Evolutionary conservation across 1,140 invertebrate genomes (phyloP).

Genomic region (Drosophila kurseongensis): DNA sequence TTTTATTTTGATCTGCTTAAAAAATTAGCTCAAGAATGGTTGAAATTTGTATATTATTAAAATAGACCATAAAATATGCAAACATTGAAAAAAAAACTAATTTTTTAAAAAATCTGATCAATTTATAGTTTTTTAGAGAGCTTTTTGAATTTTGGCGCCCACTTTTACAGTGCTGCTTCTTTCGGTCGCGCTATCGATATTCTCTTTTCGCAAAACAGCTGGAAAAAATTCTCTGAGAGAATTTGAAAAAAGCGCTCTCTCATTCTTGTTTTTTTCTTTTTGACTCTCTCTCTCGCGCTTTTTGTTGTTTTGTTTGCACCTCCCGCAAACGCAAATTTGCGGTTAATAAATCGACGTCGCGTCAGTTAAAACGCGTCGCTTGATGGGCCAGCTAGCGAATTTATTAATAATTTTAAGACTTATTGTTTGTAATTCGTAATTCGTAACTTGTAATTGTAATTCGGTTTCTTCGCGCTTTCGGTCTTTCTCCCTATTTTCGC

Average conservation of each 20-base stretch:
- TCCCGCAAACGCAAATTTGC: conserved; percentile 41
- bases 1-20: too few species aligned
- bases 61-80: too few species aligned
- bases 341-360: conserved; percentile 54
- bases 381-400: conserved; percentile 65
- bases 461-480: conserved; percentile 4
- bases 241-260: conserved; percentile 1
- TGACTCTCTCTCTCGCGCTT: conserved; percentile 14
- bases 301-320: conserved; percentile 18
- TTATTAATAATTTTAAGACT: conserved; percentile 49
- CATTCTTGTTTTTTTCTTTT: conserved; percentile 17
- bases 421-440: conserved; percentile 47
- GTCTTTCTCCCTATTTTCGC: conserved; percentile 8
- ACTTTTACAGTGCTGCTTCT: conserved; percentile 8
- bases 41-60: too few species aligned
- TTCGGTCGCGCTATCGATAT: conserved; percentile 7
- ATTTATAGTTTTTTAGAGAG: neutral
- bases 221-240: neutral
- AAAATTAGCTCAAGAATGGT: too few species aligned
- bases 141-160: conserved; percentile 16
- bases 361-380: conserved; percentile 68
- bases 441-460: conserved; percentile 37
- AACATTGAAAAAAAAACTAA: too few species aligned
- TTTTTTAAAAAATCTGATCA: neutral
- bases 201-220: conserved; percentile 15